Percentiles rank a stretch among this genome's conserved stretches.
These are phyloP conservation scores for Blastobasis lacticolella DNA, from an alignment of 2,888 invertebrate genomes.

Conservation along the genomic window DNA sequence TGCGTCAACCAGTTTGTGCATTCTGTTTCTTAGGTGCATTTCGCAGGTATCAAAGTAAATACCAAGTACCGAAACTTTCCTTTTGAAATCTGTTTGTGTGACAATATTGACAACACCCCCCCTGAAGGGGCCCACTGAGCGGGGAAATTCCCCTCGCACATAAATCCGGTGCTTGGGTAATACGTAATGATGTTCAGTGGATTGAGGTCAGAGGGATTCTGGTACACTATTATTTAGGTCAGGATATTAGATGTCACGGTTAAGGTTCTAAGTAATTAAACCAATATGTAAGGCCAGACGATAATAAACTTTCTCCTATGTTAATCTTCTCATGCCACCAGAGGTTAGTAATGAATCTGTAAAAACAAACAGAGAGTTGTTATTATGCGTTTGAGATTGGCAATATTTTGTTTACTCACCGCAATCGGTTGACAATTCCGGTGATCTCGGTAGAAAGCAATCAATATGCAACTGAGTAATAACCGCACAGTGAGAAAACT, in stretches of 20 bases:
- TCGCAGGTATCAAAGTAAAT: too few relatives aligned
- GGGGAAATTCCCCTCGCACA: too few relatives aligned
- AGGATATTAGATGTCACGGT: neutral
- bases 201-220: neutral
- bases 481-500: slow-evolving; percentile 52
- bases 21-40: too few relatives aligned
- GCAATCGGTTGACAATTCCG: slow-evolving; percentile 41
- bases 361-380: neutral
- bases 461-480: slow-evolving; percentile 64
- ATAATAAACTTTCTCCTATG: neutral
- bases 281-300: too few relatives aligned
- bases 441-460: slow-evolving; percentile 47
- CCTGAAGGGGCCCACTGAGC: too few relatives aligned
- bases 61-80: too few relatives aligned
- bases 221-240: neutral
- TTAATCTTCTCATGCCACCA: neutral
- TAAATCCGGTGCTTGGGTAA: too few relatives aligned
- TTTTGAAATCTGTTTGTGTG: too few relatives aligned
- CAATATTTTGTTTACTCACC: slow-evolving; percentile 37
- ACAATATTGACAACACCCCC: too few relatives aligned
- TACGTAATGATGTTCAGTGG: too few relatives aligned
- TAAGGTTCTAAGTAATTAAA: neutral
- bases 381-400: neutral
- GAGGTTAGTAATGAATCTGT: neutral
- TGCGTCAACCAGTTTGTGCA: too few relatives aligned